Evolutionary conservation across 2,888 invertebrate species (phyloP).

Genomic region (Aproaerema taeniolella): DNA sequence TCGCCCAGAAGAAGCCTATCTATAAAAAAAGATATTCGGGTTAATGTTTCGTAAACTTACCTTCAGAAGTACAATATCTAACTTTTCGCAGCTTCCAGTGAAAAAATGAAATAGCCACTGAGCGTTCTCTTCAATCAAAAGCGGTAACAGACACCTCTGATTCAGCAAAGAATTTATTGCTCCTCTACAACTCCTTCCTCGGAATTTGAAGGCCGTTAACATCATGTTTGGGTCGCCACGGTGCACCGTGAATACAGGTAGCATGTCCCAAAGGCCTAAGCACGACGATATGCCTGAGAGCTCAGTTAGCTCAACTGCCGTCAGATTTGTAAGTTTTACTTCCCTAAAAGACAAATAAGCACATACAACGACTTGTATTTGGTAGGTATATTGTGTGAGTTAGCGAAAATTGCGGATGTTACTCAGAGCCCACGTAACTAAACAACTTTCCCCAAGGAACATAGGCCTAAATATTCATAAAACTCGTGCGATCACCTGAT

Average conservation of each 20-base stretch:
- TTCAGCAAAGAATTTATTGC: constrained; percentile 46
- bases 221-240: constrained; percentile 52
- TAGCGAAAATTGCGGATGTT: too few species aligned
- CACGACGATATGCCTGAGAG: constrained; percentile 50
- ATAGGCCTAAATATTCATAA: too few species aligned
- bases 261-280: constrained; percentile 67
- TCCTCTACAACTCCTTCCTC: constrained; percentile 51
- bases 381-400: too few species aligned
- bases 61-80: constrained; percentile 75
- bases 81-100: constrained; percentile 62
- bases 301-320: constrained; percentile 44
- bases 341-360: constrained; percentile 37
- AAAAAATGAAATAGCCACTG: constrained; percentile 73
- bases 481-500: too few species aligned
- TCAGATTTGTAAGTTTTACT: constrained; percentile 47
- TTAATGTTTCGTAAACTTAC: too few species aligned
- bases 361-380: too few species aligned
- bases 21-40: too few species aligned
- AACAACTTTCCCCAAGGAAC: not conserved
- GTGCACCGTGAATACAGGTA: constrained; percentile 56
- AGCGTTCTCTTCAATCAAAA: constrained; percentile 59
- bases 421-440: not conserved
- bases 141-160: constrained; percentile 48
- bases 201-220: constrained; percentile 42
- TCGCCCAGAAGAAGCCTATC: too few species aligned